A percentile compares a stretch with the other conserved stretches of the same genome.
These are phyloP conservation scores for Xylocampa areola DNA, from an alignment of 2,888 invertebrate species.

Conservation along the genomic window DNA sequence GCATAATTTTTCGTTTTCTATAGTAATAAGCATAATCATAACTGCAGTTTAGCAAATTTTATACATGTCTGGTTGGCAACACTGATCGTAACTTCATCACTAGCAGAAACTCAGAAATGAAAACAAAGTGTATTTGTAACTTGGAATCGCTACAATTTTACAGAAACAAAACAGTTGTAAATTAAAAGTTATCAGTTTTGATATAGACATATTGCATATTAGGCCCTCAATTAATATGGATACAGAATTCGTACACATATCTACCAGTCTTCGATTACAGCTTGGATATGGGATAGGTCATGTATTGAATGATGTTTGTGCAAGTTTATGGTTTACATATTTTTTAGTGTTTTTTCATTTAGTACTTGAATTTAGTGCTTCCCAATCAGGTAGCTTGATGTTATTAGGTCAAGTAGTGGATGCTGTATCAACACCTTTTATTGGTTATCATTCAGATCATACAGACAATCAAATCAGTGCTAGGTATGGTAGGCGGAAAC, in stretches of 20 bases:
- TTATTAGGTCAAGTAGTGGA: constrained; percentile 96
- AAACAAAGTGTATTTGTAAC: no score
- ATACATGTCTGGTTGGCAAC: no score
- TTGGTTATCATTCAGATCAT: constrained; percentile 95
- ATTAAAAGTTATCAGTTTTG: no score
- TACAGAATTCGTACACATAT: constrained; percentile 84
- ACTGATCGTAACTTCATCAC: no score
- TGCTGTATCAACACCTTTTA: constrained; percentile 95
- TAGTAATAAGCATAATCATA: no score
- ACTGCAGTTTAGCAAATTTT: no score
- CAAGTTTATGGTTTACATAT: constrained; percentile 98
- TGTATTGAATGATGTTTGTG: constrained; percentile 97
- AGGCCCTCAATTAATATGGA: constrained; percentile 72
- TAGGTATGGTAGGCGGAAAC: constrained; percentile 94
- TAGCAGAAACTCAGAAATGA: no score
- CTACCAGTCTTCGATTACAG: constrained; percentile 81
- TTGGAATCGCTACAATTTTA: no score
- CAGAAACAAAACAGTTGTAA: no score
- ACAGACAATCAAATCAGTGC: constrained; percentile 91
- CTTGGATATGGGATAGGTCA: constrained; percentile 94
- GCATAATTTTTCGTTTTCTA: no score
- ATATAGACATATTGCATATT: background rate
- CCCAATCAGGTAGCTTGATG: constrained; percentile 91
- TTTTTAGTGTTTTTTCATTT: constrained; percentile 94
- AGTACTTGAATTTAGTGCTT: constrained; percentile 88